Percentiles rank a stretch among this genome's conserved stretches.
Evolutionary conservation across 2,888 invertebrate genomes (phyloP).

Genomic region (Caenorhabditis plicata): DNA sequence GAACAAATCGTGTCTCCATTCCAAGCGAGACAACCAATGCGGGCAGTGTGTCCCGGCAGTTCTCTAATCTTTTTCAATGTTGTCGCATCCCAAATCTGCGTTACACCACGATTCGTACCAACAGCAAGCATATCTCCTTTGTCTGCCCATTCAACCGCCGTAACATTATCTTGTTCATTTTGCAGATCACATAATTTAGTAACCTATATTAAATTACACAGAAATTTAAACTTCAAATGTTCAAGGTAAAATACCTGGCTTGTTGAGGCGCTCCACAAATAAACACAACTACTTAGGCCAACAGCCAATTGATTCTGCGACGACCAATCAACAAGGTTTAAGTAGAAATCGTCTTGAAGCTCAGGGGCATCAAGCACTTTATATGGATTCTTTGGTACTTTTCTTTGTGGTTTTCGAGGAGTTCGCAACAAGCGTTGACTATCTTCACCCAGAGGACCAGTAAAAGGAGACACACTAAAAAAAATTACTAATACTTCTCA

Average conservation of each 20-base stretch:
- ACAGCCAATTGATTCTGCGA: conserved; percentile 97
- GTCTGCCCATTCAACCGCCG: conserved; percentile 98
- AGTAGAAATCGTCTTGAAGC: conserved; percentile 95
- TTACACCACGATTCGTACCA: conserved; percentile 74
- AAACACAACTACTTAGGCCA: conserved; percentile 94
- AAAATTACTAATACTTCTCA: neutral
- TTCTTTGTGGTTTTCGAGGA: conserved; percentile 93
- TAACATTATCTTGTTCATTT: conserved; percentile 86
- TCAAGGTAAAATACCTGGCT: conserved; percentile 74
- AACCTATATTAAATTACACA: too few relatives aligned
- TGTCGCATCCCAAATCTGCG: conserved; percentile 88
- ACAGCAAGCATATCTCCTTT: conserved; percentile 94
- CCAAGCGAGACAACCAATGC: conserved; percentile 66
- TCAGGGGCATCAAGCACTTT: conserved; percentile 93
- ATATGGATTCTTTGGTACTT: conserved; percentile 97
- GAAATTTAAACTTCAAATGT: too few relatives aligned
- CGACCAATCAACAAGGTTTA: conserved; percentile 99
- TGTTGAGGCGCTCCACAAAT: conserved; percentile 97
- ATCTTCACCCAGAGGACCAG: conserved; percentile 90
- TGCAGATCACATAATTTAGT: conserved; percentile 90
- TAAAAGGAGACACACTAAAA: conserved; percentile 25
- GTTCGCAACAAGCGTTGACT: conserved; percentile 90
- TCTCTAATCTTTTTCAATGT: conserved; percentile 81
- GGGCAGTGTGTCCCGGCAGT: conserved; percentile 51
- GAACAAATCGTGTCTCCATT: conserved; percentile 70